These are phyloP conservation scores for Nibea albiflora DNA, from an alignment of 2,113 vertebrate species.

Conservation along the genomic window DNA sequence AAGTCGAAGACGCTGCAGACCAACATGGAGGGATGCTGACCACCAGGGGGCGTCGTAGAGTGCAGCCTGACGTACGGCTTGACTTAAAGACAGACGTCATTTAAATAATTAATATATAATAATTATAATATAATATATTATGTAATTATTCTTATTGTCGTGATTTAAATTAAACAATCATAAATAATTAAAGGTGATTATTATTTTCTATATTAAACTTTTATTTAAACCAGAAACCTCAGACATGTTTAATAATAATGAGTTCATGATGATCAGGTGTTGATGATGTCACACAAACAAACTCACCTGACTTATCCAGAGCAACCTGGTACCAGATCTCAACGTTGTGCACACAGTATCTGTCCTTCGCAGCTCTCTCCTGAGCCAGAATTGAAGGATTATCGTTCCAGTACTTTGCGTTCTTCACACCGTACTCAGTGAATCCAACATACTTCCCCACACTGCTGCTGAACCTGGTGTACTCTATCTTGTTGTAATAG, in stretches of 20 bases:
- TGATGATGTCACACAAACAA: neutral
- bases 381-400: accelerated
- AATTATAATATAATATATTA: accelerated
- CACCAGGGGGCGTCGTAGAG: neutral
- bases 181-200: too few relatives aligned
- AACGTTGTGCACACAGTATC: neutral
- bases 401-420: accelerated
- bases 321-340: accelerated
- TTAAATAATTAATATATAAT: too few relatives aligned
- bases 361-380: accelerated
- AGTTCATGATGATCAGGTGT: neutral
- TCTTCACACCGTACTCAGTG: neutral
- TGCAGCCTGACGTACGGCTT: neutral
- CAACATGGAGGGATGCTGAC: constrained; percentile 31
- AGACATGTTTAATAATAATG: too few relatives aligned
- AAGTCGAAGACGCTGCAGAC: constrained; percentile 68
- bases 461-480: constrained; percentile 8
- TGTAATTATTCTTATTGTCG: too few relatives aligned
- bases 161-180: too few relatives aligned
- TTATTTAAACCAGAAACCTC: too few relatives aligned
- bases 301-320: constrained; percentile 65
- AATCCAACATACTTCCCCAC: constrained; percentile 3
- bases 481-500: constrained; percentile 24
- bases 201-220: too few relatives aligned
- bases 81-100: too few relatives aligned